Conservation (phyloP, 2,113 vertebrate genomes). For the Hemibagrus wyckioides region DNA sequence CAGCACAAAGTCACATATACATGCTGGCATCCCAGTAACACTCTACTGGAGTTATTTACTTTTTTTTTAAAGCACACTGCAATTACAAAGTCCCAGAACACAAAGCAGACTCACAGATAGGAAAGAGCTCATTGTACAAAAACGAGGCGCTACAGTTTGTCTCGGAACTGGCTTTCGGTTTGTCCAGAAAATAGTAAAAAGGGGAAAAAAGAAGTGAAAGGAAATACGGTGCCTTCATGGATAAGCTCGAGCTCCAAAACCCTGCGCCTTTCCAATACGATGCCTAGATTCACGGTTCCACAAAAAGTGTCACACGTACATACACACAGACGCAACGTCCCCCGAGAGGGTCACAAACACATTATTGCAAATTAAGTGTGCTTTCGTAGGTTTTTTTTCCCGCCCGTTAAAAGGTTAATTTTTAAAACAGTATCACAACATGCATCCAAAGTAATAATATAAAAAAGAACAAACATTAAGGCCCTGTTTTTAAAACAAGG, state of each 20-base stretch:
- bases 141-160: slow-evolving; percentile 3
- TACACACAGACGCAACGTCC: slow-evolving; percentile 54
- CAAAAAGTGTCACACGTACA: slow-evolving; percentile 42
- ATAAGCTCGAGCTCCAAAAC: slow-evolving; percentile 53
- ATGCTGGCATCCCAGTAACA: slow-evolving; percentile 59
- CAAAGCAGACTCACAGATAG: slow-evolving; percentile 57
- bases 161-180: slow-evolving; percentile 48
- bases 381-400: slow-evolving; percentile 64
- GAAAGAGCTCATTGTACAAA: slow-evolving; percentile 51
- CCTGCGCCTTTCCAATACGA: slow-evolving; percentile 41
- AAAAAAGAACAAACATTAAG: slow-evolving; percentile 62
- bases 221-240: slow-evolving; percentile 29
- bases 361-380: slow-evolving; percentile 84
- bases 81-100: slow-evolving; percentile 52
- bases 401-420: slow-evolving; percentile 60
- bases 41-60: slow-evolving; percentile 40
- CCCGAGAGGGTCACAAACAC: slow-evolving; percentile 71
- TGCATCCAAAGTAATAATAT: slow-evolving; percentile 64
- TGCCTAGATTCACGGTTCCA: slow-evolving; percentile 37
- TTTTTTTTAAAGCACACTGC: slow-evolving; percentile 50
- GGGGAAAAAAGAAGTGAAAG: background rate
- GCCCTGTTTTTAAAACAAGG: slow-evolving; percentile 59
- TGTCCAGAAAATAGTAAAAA: slow-evolving; percentile 37
- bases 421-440: slow-evolving; percentile 69
- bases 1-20: slow-evolving; percentile 58